These are phyloP conservation scores for Aselliscus stoliczkanus DNA, from an alignment of 2,797 vertebrate species.

Conservation along the genomic window DNA sequence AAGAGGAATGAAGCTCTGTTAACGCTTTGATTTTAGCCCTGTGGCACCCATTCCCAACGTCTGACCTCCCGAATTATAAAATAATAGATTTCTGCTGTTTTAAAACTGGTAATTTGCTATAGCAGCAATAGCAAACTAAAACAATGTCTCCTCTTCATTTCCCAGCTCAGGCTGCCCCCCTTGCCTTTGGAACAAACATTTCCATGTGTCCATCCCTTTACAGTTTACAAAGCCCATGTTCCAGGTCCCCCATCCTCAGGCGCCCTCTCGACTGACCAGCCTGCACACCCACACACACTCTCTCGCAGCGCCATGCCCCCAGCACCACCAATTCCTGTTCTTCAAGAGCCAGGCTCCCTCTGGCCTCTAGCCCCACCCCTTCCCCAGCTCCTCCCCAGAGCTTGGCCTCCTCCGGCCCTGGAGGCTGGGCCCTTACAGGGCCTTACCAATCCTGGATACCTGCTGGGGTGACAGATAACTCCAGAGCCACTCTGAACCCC, in stretches of 20 bases:
- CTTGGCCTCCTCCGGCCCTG: neutral
- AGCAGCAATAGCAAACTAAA: neutral
- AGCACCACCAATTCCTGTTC: neutral
- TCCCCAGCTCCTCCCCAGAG: neutral
- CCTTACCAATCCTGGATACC: neutral
- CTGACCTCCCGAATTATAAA: neutral
- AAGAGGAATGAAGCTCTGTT: neutral
- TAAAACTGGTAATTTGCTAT: neutral
- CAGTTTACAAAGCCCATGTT: neutral
- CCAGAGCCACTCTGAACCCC: neutral
- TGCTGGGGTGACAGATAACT: neutral
- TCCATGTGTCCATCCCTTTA: neutral
- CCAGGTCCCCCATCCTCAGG: neutral
- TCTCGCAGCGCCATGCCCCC: neutral
- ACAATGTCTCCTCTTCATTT: neutral
- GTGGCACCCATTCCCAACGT: neutral
- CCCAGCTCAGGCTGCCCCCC: neutral
- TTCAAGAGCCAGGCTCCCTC: neutral
- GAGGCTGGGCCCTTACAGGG: neutral
- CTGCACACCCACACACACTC: neutral
- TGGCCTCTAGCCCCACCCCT: neutral
- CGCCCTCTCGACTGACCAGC: neutral
- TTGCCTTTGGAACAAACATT: neutral
- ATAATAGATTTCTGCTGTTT: neutral
- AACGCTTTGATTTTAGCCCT: neutral